Evolutionary conservation across 2,113 vertebrate species (phyloP), one percentile per base, ranked within the genome.

Genomic region (Nannobrachium achirus): DNA sequence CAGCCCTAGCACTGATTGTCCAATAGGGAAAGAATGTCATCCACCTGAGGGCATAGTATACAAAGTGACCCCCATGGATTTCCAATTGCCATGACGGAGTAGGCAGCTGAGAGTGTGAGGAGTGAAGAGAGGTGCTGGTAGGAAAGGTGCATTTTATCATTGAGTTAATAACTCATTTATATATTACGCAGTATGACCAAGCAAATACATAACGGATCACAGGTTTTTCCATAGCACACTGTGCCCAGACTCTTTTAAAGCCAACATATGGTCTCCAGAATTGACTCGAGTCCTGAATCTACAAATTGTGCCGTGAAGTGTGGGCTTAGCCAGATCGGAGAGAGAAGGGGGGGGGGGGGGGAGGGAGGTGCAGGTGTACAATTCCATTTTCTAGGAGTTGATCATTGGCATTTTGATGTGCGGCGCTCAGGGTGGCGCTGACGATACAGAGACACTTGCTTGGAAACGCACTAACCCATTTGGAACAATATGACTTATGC

Each of bases 111-210:
- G 79, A 68, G 75, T 76, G 80, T 74, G 85, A 73, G 68, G 78
- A 79, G 78, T 74, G 70, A 71, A 83, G 81, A 78, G 71, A 80
- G 71, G 62, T 63, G 75, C 69, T 64, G 55, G 73, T 71, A 60
- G 80, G 79, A 65, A 71, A 80, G 80, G 71, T 76, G 73, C 39
- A 75, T 86, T 88, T 84, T 86, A 81, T 84, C 82, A 86, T 76
- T 58, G 84, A 86, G 84, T 76, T 83, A 88, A 90, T 88, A 84
- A 82, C 69, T 79, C 67, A 73, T 82, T 83, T 82, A 67, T 84
- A 79, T 79, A 86, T 88, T 76, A 87, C 80, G 69, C 85, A 87
- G 78, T 79, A 69, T 10, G 49, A 75, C 56, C 55, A 66, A 49
- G 64, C 68, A 56, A 86, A 86, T 72, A 73, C 56, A 75, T 83